Conservation (phyloP, 2,113 vertebrate genomes). For the Cyphomyrus discorhynchus region DNA sequence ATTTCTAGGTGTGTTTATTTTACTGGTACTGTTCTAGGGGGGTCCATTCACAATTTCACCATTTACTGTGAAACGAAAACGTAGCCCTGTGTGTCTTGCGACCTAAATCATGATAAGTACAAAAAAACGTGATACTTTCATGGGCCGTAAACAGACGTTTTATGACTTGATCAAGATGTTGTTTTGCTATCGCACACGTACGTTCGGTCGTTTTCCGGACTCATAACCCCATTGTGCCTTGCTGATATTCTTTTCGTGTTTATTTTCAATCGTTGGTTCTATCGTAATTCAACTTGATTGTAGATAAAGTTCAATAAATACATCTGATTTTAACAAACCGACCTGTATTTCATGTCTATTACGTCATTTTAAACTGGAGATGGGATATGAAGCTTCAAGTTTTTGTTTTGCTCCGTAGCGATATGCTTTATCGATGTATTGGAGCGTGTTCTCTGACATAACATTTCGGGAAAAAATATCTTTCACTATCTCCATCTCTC, state of each 20-base stretch:
- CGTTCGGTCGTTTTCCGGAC: not conserved
- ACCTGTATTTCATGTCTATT: not conserved
- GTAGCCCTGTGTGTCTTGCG: not conserved
- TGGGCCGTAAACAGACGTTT: not conserved
- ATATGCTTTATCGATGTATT: not conserved
- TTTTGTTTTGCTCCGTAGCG: not conserved
- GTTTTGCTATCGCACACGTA: not conserved
- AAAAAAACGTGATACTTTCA: not conserved
- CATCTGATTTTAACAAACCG: not conserved
- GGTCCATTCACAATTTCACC: not conserved
- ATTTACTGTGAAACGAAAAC: not conserved
- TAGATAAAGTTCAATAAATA: not conserved
- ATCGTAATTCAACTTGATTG: not conserved
- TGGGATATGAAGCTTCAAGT: not conserved
- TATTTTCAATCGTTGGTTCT: not conserved
- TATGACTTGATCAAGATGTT: not conserved
- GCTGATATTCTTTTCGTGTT: not conserved
- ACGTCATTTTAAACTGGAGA: not conserved
- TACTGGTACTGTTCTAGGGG: not conserved
- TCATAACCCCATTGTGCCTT: not conserved
- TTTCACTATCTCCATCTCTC: not conserved
- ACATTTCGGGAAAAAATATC: not conserved
- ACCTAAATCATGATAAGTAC: not conserved
- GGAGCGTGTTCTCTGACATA: not conserved
- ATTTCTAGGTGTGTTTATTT: not conserved